Base-by-base conservation (phyloP, 2,113 vertebrate genomes). In the Chrysemys picta region DNA sequence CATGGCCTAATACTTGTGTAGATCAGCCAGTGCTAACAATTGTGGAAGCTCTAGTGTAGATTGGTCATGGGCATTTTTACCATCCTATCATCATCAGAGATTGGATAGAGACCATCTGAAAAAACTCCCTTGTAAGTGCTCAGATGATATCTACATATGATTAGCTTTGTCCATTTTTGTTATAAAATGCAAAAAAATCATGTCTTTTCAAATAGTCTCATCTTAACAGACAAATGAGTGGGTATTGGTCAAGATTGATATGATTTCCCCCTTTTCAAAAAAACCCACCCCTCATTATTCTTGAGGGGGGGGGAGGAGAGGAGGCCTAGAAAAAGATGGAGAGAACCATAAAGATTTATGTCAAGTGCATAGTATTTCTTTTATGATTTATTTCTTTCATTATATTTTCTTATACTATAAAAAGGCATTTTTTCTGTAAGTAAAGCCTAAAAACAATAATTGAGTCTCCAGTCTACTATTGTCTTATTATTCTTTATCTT, bases 1-100 rank as follows among this genome's bases (percentile, higher is more conserved):
- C 82, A 25, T 49, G 25, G 56, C 56, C 0, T 0, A 13, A 1
- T 57, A 8, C 0, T 1, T 49, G 69, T 82, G 90, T 56, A 42
- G 53, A 82, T 85, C 86, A 45, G 35, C 35, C 80, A 3, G 27
- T 49, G 25, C 54, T 31, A 76, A n/a, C 76, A 69, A 0, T 47
- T 89, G 57, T 76, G 78, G 80, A 79, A 87, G 16, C 21, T 47
- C 78, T 82, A 88, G 78, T 31, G 72, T 69, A 25, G 2, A 79
- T 62, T 38, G 24, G 27, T 90, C 69, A 31, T 24, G 45, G 45
- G 1, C 13, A 6, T 82, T 57, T 42, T 81, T 91, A 49, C 59
- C 89, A 5, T 45, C 85, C 93, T 50, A 91, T 50, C 52, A 52
- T 38, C 81, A 75, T 76, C 38, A 47, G 56, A 87, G 42, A 11